A percentile compares a stretch with the other conserved stretches of the same genome.
These are phyloP conservation scores for Cololabis saira DNA, from an alignment of 2,113 vertebrate species.

Conservation along the genomic window DNA sequence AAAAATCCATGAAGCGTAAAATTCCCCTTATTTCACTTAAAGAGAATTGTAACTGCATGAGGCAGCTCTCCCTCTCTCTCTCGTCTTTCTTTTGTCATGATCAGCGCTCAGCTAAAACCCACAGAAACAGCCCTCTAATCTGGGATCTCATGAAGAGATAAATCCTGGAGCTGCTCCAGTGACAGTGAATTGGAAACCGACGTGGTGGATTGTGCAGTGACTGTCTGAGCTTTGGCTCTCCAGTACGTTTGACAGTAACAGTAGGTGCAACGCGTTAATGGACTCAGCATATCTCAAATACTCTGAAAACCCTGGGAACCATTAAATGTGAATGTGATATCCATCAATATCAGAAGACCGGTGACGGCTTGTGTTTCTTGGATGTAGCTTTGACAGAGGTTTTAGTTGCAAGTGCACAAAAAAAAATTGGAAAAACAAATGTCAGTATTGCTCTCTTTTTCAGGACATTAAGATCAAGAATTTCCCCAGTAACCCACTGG, in stretches of 20 bases:
- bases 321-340: neutral
- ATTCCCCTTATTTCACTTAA: neutral
- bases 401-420: conserved; percentile 4
- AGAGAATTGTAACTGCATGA: conserved; percentile 33
- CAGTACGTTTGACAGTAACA: conserved; percentile 42
- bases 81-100: conserved; percentile 30
- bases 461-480: conserved; percentile 5
- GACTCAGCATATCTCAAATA: conserved; percentile 40
- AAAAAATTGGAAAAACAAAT: conserved; percentile 22
- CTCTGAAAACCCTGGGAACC: conserved; percentile 32
- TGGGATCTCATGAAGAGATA: conserved; percentile 57
- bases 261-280: conserved; percentile 22
- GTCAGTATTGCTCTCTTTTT: conserved; percentile 25
- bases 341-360: conserved; percentile 28
- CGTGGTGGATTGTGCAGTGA: conserved; percentile 47
- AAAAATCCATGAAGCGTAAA: no score
- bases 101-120: conserved; percentile 30
- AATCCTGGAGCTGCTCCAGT: conserved; percentile 58
- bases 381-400: conserved; percentile 13
- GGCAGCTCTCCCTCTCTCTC: conserved; percentile 24
- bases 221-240: conserved; percentile 44
- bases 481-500: conserved; percentile 1
- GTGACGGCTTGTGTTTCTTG: conserved; percentile 20
- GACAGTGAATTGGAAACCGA: conserved; percentile 58
- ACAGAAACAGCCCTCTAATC: conserved; percentile 58